These are phyloP conservation scores for Trachelus iudaicus DNA, from an alignment of 2,888 invertebrate species.

Conservation along the genomic window DNA sequence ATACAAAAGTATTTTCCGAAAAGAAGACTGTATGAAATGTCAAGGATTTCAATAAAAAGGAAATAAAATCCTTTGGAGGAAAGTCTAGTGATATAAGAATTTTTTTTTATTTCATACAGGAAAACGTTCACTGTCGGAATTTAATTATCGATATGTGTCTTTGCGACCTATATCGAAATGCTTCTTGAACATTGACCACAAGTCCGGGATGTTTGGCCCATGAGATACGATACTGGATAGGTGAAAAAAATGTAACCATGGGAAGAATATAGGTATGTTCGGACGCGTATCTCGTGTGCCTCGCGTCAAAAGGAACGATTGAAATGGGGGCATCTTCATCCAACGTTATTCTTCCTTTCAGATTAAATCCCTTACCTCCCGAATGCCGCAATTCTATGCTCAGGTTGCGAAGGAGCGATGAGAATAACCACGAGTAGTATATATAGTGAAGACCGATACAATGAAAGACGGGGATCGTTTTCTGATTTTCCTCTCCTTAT, in stretches of 20 bases:
- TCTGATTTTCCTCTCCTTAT: conserved; percentile 7
- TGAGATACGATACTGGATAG: too few relatives aligned
- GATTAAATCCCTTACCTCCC: conserved; percentile 21
- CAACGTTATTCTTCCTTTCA: conserved; percentile 6
- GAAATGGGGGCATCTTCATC: not conserved
- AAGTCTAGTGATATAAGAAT: not conserved
- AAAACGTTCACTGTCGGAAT: not conserved
- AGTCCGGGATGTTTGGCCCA: not conserved
- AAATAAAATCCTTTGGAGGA: not conserved
- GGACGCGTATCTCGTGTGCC: not conserved
- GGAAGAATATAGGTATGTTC: not conserved
- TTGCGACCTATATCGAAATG: not conserved
- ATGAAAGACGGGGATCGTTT: conserved; percentile 19
- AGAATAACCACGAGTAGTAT: not conserved
- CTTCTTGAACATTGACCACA: not conserved
- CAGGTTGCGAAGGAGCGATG: conserved; percentile 2
- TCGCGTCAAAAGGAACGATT: not conserved
- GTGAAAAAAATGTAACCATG: not conserved
- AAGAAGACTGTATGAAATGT: not conserved
- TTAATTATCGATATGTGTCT: too few relatives aligned
- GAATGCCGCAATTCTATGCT: conserved; percentile 8
- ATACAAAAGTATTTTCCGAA: not conserved
- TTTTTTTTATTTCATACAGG: not conserved
- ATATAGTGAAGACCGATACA: not conserved
- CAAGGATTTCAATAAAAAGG: not conserved